These are phyloP conservation scores for Poecile atricapillus DNA, from an alignment of 2,113 vertebrate genomes.

Conservation along the genomic window DNA sequence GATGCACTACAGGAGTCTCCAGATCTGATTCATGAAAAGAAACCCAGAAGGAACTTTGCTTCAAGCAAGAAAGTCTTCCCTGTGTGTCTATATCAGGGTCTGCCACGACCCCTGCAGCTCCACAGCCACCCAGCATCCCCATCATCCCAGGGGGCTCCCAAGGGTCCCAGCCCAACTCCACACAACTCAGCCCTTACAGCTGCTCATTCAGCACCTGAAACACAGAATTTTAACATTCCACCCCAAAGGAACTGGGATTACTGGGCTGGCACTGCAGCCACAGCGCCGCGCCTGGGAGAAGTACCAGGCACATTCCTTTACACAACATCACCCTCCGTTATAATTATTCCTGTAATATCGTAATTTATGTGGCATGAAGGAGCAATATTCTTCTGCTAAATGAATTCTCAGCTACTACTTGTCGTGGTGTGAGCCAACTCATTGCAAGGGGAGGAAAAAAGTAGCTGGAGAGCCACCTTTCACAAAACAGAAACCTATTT, in stretches of 20 bases:
- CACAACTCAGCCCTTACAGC: not conserved
- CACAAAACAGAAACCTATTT: conserved; percentile 5
- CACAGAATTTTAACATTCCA: not conserved
- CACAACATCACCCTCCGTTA: not conserved
- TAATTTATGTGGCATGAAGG: conserved; percentile 48
- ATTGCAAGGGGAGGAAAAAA: not conserved
- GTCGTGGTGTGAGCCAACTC: not conserved
- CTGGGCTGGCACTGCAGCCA: not conserved
- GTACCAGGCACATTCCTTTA: not conserved
- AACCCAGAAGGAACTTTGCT: not conserved
- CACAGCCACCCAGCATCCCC: too few species aligned
- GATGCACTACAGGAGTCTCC: not conserved
- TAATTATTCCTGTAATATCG: not conserved
- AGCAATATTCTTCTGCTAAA: conserved; percentile 53
- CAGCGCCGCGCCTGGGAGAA: not conserved
- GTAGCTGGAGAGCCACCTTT: conserved; percentile 11
- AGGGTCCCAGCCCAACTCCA: not conserved
- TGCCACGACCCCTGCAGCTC: not conserved
- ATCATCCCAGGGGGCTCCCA: not conserved
- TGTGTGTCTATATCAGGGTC: rapidly evolving
- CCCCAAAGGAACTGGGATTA: not conserved
- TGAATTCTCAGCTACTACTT: conserved; percentile 36
- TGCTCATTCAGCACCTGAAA: not conserved
- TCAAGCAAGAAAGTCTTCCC: not conserved
- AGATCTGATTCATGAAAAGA: not conserved